A percentile compares a stretch with the other conserved stretches of the same genome.
phyloP scores from a whole-genome alignment of 2,888 invertebrate genomes.

The Chouioia cunea region DNA sequence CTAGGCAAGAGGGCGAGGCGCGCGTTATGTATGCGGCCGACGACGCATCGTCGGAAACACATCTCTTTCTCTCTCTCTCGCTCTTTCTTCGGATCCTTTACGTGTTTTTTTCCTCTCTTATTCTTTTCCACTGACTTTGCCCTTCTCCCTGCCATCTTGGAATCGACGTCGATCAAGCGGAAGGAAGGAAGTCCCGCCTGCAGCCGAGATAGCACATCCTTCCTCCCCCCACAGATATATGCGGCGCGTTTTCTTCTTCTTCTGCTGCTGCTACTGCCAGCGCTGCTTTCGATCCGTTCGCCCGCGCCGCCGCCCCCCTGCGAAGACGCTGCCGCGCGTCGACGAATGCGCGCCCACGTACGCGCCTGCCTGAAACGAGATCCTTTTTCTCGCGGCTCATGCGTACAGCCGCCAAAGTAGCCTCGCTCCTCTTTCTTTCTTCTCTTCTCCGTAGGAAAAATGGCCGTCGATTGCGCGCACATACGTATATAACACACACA shows the following conservation, averaged over 20 bases:
- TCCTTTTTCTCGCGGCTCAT: conserved; percentile 29
- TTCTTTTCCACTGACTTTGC: background rate
- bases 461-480: too few relatives aligned
- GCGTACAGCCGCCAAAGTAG: conserved; percentile 36
- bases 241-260: conserved; percentile 24
- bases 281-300: conserved; percentile 32
- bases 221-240: conserved; percentile 42
- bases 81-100: background rate
- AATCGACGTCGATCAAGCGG: conserved; percentile 66
- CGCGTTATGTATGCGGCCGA: conserved; percentile 45
- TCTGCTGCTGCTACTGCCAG: conserved; percentile 1
- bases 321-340: conserved; percentile 20
- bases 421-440: conserved; percentile 3
- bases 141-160: conserved; percentile 61
- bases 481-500: too few relatives aligned
- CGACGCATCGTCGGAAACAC: conserved; percentile 40
- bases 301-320: conserved; percentile 12
- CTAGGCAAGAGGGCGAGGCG: conserved; percentile 6
- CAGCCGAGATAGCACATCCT: conserved; percentile 50
- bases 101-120: background rate
- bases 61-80: conserved; percentile 7
- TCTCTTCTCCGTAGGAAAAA: too few relatives aligned
- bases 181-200: conserved; percentile 57
- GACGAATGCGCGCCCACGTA: conserved; percentile 48
- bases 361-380: too few relatives aligned